These are phyloP conservation scores for Lanistes nyassanus DNA, from an alignment of 1,140 invertebrate genomes.

Conservation along the genomic window DNA sequence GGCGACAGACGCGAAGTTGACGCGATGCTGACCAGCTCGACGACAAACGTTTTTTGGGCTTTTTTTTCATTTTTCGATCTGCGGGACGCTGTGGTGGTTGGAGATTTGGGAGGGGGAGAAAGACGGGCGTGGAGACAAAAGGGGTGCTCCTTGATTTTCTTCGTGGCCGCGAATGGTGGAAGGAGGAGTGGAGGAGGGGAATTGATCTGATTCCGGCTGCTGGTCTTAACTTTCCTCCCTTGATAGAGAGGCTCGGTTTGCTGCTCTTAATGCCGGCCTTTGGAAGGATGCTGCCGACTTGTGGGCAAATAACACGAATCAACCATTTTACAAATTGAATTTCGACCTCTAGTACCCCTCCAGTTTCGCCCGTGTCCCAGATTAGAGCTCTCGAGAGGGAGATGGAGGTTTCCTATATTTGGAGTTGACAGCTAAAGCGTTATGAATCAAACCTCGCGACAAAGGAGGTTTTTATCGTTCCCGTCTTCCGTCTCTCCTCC, in stretches of 20 bases:
- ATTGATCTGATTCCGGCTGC: not conserved
- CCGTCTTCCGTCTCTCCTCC: too few relatives aligned
- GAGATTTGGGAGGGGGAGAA: not conserved
- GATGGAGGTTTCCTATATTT: not conserved
- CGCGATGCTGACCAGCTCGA: not conserved
- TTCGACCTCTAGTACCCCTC: slow-evolving; percentile 9
- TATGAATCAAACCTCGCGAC: too few relatives aligned
- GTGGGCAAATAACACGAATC: slow-evolving; percentile 18
- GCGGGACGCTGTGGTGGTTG: not conserved
- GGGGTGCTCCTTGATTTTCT: too few relatives aligned
- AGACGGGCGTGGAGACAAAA: not conserved
- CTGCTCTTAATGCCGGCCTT: not conserved
- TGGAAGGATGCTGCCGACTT: not conserved
- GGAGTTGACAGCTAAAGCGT: not conserved
- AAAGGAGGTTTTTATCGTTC: not conserved
- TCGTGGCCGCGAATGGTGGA: not conserved
- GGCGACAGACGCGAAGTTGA: too few relatives aligned
- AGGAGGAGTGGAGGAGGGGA: too few relatives aligned
- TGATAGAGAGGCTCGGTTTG: slow-evolving; percentile 10
- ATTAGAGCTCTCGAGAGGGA: not conserved
- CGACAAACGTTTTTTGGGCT: not conserved
- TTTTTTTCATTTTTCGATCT: not conserved
- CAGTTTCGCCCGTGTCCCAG: slow-evolving; percentile 6
- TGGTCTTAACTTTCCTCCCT: slow-evolving; percentile 8
- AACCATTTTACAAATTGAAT: slow-evolving; percentile 26